Conservation (phyloP, 2,797 vertebrate genomes). For the Oreochromis mossambicus region DNA sequence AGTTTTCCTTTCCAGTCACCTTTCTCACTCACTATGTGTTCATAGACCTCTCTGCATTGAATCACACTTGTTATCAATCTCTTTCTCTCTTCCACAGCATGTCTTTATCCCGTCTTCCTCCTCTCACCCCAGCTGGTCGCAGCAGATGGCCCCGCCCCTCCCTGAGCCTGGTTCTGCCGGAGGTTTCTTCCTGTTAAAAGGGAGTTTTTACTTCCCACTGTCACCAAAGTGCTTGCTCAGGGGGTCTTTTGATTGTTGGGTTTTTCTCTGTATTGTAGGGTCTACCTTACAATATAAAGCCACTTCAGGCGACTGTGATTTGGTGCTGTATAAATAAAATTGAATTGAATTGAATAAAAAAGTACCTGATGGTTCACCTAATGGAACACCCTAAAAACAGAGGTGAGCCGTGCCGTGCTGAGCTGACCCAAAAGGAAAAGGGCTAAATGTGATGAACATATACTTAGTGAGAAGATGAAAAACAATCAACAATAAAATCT, state of each 20-base stretch:
- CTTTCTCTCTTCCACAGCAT: background rate
- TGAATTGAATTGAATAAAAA: background rate
- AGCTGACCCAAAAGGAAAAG: background rate
- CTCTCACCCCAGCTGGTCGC: background rate
- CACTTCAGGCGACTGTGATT: background rate
- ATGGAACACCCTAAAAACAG: background rate
- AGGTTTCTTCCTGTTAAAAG: background rate
- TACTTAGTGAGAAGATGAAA: background rate
- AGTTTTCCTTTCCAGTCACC: background rate
- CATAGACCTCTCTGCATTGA: background rate
- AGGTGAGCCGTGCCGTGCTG: background rate
- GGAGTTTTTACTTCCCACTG: background rate
- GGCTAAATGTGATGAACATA: background rate
- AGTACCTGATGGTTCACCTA: background rate
- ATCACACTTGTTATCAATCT: background rate
- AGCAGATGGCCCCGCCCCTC: fast-evolving
- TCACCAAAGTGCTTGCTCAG: background rate
- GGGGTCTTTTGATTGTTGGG: background rate
- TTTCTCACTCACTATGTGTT: background rate
- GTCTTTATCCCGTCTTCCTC: background rate
- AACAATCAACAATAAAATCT: background rate
- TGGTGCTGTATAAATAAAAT: background rate
- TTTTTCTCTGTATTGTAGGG: background rate
- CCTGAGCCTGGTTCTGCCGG: fast-evolving
- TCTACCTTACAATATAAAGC: background rate